Conservation (phyloP, 2,113 vertebrate genomes). For the Mobula hypostoma region DNA sequence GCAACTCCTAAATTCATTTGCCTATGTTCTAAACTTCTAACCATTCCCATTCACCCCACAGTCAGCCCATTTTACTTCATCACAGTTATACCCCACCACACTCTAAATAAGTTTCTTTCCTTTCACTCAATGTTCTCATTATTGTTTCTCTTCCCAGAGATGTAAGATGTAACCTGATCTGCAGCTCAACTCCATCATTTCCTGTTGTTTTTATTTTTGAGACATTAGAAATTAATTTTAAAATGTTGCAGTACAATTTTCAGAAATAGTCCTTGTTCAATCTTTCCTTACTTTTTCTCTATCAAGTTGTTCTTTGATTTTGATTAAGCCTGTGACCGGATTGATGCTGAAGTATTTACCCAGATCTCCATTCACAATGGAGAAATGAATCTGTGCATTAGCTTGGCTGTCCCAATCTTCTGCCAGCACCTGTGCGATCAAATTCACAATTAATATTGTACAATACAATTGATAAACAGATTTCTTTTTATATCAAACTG, state of each 20-base stretch:
- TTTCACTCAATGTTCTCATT: too few relatives aligned
- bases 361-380: conserved; percentile 79
- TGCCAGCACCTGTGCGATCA: conserved; percentile 67
- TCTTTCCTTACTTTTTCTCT: conserved; percentile 75
- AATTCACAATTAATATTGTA: not conserved
- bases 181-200: too few relatives aligned
- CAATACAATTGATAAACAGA: not conserved
- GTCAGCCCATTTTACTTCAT: too few relatives aligned
- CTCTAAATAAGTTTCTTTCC: too few relatives aligned
- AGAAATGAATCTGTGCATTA: conserved; percentile 80
- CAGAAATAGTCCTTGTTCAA: not conserved
- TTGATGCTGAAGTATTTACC: conserved; percentile 85
- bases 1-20: too few relatives aligned
- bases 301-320: conserved; percentile 89
- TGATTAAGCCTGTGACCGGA: conserved; percentile 75
- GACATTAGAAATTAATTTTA: not conserved
- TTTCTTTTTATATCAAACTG: not conserved
- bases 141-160: too few relatives aligned
- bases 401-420: conserved; percentile 83
- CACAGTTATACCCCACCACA: too few relatives aligned
- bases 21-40: too few relatives aligned
- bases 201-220: too few relatives aligned
- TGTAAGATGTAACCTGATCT: too few relatives aligned
- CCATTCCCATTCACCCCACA: too few relatives aligned
- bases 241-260: not conserved